Base-by-base conservation (phyloP, 2,888 invertebrate species). In the Neoaliturus tenellus region DNA sequence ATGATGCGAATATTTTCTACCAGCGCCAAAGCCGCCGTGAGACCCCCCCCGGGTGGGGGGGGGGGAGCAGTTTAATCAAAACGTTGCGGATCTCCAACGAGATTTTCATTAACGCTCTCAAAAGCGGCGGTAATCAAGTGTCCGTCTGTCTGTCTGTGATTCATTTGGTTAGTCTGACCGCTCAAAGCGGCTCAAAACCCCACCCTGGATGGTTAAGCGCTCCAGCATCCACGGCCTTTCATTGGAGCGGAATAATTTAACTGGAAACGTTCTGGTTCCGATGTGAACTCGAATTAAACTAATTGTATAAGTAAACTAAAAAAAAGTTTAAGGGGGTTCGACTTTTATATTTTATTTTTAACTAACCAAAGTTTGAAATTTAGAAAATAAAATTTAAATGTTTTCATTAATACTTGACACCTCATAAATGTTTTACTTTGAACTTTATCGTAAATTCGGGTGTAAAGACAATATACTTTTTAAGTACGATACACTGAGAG, bases 81-180 rank as follows among this genome's bases (percentile, higher is more conserved):
- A 71, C 71, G 71, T 23, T 41, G 39, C 71, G 39, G 71, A 39
- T 71, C 71, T 23, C n/a, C 71, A 71, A 71, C 39, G 39, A 41
- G 71, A 71, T 71, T 71, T 71, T 71, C 71, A 71, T 71, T 71
- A 71, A 71, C 71, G 71, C 71, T 71, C 71, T 71, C 71, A 35
- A 71, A 71, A 71, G 71, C 71, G 71, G n/a, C 71, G 41, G 71
- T 71, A 71, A 71, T 71, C 71, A 71, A 71, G 39, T 71, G 71
- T 41, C 35, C 23, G 39, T 71, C 71, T 23, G 71, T 71, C 71
- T 71, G 71, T 71, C 71, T 71, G 71, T 41, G 71, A 71, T 39
- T 71, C 41, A 71, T 39, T 71, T 71, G 62, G 62, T 62, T 62
- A 62, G 62, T 62, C 62, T 31, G 31, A 62, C 62, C 62, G 62